A percentile compares a stretch with the other conserved stretches of the same genome.
Evolutionary conservation across 2,888 invertebrate genomes (phyloP).

Genomic region (Drosophila robusta): DNA sequence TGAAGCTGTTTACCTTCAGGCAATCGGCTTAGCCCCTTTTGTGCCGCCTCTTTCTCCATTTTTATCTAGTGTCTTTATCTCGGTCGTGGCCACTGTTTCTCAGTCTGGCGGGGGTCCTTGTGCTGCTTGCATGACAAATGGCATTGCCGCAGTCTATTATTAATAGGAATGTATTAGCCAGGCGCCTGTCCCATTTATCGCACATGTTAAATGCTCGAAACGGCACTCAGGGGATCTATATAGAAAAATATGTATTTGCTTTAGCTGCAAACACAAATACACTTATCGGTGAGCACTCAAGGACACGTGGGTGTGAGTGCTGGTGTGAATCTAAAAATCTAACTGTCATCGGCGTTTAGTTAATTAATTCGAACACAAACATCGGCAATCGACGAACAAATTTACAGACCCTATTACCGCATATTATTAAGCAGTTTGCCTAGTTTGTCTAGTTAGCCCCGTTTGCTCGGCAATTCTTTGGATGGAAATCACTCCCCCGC

Average conservation of each 20-base stretch:
- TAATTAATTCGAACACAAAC: conserved; percentile 49
- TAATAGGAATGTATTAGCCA: conserved; percentile 73
- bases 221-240: conserved; percentile 74
- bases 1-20: conserved; percentile 63
- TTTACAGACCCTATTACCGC: conserved; percentile 23
- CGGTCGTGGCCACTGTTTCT: conserved; percentile 7
- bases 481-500: conserved; percentile 42
- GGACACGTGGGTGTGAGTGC: conserved; percentile 15
- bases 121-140: conserved; percentile 68
- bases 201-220: conserved; percentile 71
- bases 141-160: conserved; percentile 71
- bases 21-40: conserved; percentile 26
- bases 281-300: background rate
- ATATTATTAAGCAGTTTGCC: conserved; percentile 55
- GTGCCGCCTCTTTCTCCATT: background rate
- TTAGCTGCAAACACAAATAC: background rate
- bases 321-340: conserved; percentile 23
- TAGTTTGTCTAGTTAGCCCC: too few relatives aligned
- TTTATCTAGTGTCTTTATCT: conserved; percentile 13
- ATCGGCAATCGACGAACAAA: conserved; percentile 14
- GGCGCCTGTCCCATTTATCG: conserved; percentile 75
- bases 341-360: conserved; percentile 45
- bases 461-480: conserved; percentile 19
- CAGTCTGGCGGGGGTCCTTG: conserved; percentile 8
- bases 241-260: conserved; percentile 42